These are phyloP conservation scores for Dromococcyx pavoninus DNA, from an alignment of 2,797 vertebrate species.

Conservation along the genomic window DNA sequence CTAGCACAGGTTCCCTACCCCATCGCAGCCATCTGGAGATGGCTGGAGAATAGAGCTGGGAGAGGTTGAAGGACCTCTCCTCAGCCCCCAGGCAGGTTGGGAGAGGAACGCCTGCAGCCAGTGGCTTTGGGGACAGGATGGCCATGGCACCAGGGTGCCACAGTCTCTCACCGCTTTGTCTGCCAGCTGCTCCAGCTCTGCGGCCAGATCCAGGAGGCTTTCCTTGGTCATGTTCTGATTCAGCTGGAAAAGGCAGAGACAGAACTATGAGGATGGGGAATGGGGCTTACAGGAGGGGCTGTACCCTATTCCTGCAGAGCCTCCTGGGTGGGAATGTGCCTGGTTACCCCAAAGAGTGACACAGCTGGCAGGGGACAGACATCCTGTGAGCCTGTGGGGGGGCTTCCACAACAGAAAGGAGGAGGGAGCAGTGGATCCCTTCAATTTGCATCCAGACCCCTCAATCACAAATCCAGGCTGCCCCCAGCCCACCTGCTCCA, in stretches of 20 bases:
- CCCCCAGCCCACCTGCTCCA: conserved; percentile 73
- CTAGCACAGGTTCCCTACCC: neutral
- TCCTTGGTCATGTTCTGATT: conserved; percentile 54
- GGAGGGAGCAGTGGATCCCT: neutral
- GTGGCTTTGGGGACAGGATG: neutral
- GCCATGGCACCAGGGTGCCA: neutral
- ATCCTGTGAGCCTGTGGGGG: neutral
- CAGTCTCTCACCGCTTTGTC: neutral
- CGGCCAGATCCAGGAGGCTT: conserved; percentile 73
- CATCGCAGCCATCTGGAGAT: neutral
- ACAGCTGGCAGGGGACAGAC: neutral
- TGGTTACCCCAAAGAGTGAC: neutral
- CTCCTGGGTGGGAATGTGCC: neutral
- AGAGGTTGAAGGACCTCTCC: neutral
- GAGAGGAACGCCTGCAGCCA: neutral
- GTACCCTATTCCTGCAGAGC: neutral
- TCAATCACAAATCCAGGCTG: neutral
- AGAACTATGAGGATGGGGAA: neutral
- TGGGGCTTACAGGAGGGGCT: accelerated
- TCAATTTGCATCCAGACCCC: accelerated
- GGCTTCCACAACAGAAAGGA: neutral
- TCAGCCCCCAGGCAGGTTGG: neutral
- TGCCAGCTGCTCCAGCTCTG: conserved; percentile 60
- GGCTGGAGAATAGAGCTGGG: neutral
- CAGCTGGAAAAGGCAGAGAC: conserved; percentile 70